These are phyloP conservation scores for Antedon mediterranea DNA, from an alignment of 53 echinoderm and acorn worm genomes.

Conservation along the genomic window DNA sequence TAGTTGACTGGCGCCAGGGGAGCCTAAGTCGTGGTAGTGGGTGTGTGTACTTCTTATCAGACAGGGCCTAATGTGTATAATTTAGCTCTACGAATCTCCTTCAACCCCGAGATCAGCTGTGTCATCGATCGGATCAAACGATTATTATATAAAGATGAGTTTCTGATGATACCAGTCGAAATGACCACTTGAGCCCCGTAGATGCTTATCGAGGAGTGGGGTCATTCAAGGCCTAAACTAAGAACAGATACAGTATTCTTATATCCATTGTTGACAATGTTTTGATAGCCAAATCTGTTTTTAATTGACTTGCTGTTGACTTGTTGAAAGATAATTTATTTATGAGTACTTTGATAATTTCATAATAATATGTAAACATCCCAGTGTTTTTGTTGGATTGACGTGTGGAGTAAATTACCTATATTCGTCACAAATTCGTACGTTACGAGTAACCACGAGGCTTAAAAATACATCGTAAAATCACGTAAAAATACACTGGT, in stretches of 20 bases:
- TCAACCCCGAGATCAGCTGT: background rate
- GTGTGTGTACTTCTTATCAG: background rate
- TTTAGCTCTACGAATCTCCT: background rate
- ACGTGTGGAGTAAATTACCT: no score
- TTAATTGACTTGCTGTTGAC: background rate
- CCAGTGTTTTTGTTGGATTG: no score
- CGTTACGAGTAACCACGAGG: no score
- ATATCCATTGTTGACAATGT: background rate
- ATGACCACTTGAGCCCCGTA: background rate
- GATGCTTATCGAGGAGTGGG: slow-evolving; percentile 1
- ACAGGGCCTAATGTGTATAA: background rate
- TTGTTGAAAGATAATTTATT: background rate
- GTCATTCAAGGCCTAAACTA: background rate
- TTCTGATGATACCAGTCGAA: background rate
- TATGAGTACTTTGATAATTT: no score
- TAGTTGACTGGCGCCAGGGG: background rate
- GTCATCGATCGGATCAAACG: background rate
- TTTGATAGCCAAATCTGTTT: background rate
- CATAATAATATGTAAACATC: no score
- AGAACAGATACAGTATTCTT: background rate
- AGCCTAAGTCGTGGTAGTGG: background rate
- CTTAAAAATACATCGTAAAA: no score
- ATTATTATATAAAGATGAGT: background rate
- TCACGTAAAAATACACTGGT: no score
- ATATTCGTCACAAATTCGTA: no score